These are phyloP conservation scores for Heterochromis multidens DNA, from an alignment of 2,113 vertebrate genomes.

Conservation along the genomic window DNA sequence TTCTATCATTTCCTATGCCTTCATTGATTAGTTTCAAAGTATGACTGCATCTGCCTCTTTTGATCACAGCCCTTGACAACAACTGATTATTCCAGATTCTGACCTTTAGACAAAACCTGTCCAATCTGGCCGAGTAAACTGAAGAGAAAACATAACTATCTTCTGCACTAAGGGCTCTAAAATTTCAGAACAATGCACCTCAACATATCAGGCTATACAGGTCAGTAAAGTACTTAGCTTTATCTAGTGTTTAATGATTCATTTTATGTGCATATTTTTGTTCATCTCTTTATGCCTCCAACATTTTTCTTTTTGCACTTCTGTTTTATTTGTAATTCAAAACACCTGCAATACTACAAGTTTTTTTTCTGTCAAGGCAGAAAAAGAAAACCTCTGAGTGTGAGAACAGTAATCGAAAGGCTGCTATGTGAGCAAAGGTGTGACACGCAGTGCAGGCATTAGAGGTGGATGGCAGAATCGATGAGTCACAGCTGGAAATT, in stretches of 20 bases:
- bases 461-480: neutral
- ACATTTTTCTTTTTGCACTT: neutral
- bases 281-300: neutral
- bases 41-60: neutral
- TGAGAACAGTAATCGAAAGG: neutral
- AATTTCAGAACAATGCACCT: neutral
- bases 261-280: neutral
- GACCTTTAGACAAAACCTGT: neutral
- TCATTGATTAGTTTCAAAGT: slow-evolving; percentile 4
- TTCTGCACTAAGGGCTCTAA: neutral
- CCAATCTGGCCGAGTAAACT: neutral
- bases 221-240: neutral
- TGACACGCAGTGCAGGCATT: slow-evolving; percentile 12
- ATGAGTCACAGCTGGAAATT: slow-evolving; percentile 26
- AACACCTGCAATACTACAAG: neutral
- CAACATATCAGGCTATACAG: neutral
- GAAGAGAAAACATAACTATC: neutral
- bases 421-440: slow-evolving; percentile 32
- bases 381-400: neutral
- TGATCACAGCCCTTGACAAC: neutral
- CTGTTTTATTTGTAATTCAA: neutral
- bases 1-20: neutral
- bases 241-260: neutral
- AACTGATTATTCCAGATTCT: neutral
- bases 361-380: neutral